phyloP scores from a whole-genome alignment of 1,140 invertebrate genomes.

The Sinella curviseta region DNA sequence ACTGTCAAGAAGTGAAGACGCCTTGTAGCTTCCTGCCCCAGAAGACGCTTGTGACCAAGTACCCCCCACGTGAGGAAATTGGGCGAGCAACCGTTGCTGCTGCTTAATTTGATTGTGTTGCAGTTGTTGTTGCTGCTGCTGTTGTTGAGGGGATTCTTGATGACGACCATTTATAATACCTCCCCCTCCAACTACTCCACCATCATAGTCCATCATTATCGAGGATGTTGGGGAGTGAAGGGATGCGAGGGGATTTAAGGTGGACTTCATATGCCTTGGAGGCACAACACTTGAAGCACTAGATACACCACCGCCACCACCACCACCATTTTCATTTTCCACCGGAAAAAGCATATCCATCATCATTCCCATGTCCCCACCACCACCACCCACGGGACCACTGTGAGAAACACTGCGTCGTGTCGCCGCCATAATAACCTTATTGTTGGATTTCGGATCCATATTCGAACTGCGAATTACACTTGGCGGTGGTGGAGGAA shows the following conservation, averaged over 20 bases:
- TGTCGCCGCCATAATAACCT: not conserved
- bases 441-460: not conserved
- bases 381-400: not conserved
- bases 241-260: not conserved
- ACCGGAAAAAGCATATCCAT: not conserved
- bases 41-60: not conserved
- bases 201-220: not conserved
- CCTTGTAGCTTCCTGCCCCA: not conserved
- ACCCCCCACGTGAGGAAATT: not conserved
- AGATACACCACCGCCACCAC: not conserved
- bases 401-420: constrained; percentile 1
- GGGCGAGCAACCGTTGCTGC: not conserved
- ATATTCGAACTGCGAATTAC: constrained; percentile 2
- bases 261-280: not conserved
- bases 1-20: constrained; percentile 15
- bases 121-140: not conserved
- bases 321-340: not conserved
- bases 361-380: not conserved
- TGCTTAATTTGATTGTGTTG: not conserved
- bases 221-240: not conserved
- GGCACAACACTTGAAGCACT: not conserved
- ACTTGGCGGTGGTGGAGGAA: not conserved
- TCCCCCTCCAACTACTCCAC: not conserved
- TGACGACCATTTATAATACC: not conserved
- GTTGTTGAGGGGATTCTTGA: not conserved